Evolutionary conservation across 2,797 vertebrate genomes (phyloP), one percentile per base, ranked within the genome.

Genomic region (Megaceryle alcyon): DNA sequence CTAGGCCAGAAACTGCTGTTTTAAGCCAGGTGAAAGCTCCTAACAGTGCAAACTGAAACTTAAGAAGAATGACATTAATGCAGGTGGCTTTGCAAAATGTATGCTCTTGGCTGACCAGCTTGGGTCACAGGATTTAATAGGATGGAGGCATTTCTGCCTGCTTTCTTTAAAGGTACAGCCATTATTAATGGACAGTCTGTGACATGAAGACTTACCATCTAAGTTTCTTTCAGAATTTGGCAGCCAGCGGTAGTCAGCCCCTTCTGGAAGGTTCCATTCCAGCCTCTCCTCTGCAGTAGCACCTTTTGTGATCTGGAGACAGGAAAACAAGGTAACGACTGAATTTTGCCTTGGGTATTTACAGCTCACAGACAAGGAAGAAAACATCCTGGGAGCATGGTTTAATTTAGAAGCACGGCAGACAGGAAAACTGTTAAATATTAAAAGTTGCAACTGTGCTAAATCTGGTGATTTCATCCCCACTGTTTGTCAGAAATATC

Each of bases 281-380:
- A 97, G 97, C 66, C 98, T 98, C 97, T 99, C 99, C 10, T 98
- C 98, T 7, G 97, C 94, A 17, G 98, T 98, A 75, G 98, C 99
- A 71, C 99, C 99, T 97, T 99, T 99, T 96, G 98, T 98, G 98
- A 99, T 99, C 99, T 99, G 96, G 43, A 94, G 82, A 94, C 56
- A 70, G 49, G 49, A 93, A 49, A 85, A 41, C 46, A 68, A 82
- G 63, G 46, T 18, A 65, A 93, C 1, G 9, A 64, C 33, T 82
- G 61, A 89, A 88, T 86, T 85, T 21, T 91, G 89, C 56, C 37
- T 59, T 72, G 44, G 85, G 81, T 82, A 63, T 90, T 87, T 76
- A 33, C 61, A 71, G 66, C 64, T 85, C 57, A 23, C 37, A 84
- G 81, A 60, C 51, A 77, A 44, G 14, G 43, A 82, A 57, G 22